These are phyloP conservation scores for Nothobranchius furzeri DNA, from an alignment of 2,113 vertebrate species.

Conservation along the genomic window DNA sequence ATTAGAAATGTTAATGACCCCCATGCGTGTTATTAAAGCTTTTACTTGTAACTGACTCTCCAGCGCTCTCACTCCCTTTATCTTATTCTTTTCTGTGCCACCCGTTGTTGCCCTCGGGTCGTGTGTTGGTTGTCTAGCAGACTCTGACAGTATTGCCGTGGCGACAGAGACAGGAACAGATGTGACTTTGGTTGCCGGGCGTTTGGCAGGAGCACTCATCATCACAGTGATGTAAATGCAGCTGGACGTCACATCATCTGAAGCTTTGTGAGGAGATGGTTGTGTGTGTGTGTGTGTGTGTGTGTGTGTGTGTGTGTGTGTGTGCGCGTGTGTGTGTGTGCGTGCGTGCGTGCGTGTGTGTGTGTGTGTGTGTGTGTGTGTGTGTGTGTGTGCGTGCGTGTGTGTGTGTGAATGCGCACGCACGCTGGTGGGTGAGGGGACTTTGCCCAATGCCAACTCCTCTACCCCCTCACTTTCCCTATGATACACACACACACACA, in stretches of 20 bases:
- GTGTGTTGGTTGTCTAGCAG: constrained; percentile 75
- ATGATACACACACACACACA: constrained; percentile 23
- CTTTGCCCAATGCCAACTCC: constrained; percentile 68
- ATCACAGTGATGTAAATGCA: constrained; percentile 74
- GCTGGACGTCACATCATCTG: constrained; percentile 79
- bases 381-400: constrained; percentile 17
- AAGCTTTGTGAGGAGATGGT: constrained; percentile 53
- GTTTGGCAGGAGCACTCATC: constrained; percentile 80
- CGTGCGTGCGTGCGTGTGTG: constrained; percentile 19
- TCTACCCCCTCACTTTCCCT: constrained; percentile 56
- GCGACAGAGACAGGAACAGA: constrained; percentile 78
- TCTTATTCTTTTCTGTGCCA: constrained; percentile 55
- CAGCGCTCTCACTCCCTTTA: constrained; percentile 5
- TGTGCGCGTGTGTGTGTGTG: constrained; percentile 13
- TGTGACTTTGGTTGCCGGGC: constrained; percentile 81
- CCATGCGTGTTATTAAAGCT: constrained; percentile 22
- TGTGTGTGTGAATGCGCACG: background rate
- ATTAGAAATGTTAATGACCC: constrained; percentile 12
- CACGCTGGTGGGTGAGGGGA: constrained; percentile 5
- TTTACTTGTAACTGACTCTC: constrained; percentile 43
- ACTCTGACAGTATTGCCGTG: constrained; percentile 73
- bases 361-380: constrained; percentile 11
- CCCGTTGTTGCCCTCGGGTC: constrained; percentile 66
- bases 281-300: constrained; percentile 26
- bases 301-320: background rate